A percentile compares a stretch with the other conserved stretches of the same genome.
Evolutionary conservation across 2,113 vertebrate species (phyloP).

Genomic region (Sprattus sprattus): DNA sequence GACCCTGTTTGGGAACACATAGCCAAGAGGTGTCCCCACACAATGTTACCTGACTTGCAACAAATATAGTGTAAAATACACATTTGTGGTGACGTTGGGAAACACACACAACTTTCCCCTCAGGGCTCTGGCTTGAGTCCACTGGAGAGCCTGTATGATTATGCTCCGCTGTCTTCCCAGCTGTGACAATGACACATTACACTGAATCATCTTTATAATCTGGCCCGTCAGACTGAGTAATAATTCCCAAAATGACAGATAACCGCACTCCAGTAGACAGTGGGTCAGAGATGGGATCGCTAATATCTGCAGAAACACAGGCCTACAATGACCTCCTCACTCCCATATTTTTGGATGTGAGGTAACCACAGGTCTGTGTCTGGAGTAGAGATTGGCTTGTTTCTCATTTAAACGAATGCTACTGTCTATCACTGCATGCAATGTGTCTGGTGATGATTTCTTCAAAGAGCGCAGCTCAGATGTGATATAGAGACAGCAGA

Average conservation of each 20-base stretch:
- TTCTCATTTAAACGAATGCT: neutral
- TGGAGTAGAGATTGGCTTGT: neutral
- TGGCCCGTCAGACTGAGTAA: neutral
- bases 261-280: neutral
- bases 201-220: neutral
- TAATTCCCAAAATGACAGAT: conserved; percentile 10
- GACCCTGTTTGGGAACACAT: neutral
- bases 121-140: neutral
- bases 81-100: neutral
- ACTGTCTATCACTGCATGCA: neutral
- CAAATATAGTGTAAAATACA: neutral
- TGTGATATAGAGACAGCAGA: neutral
- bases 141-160: neutral
- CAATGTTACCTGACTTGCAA: neutral
- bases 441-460: neutral
- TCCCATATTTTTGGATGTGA: neutral
- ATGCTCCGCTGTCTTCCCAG: neutral
- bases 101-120: too few relatives aligned
- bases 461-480: neutral
- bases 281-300: neutral
- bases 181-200: neutral
- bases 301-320: neutral
- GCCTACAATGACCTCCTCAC: neutral
- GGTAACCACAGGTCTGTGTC: neutral
- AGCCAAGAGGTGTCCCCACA: neutral